Percentiles rank a stretch among this genome's conserved stretches.
Evolutionary conservation across 2,888 invertebrate species (phyloP).

Genomic region (Pocota personata): DNA sequence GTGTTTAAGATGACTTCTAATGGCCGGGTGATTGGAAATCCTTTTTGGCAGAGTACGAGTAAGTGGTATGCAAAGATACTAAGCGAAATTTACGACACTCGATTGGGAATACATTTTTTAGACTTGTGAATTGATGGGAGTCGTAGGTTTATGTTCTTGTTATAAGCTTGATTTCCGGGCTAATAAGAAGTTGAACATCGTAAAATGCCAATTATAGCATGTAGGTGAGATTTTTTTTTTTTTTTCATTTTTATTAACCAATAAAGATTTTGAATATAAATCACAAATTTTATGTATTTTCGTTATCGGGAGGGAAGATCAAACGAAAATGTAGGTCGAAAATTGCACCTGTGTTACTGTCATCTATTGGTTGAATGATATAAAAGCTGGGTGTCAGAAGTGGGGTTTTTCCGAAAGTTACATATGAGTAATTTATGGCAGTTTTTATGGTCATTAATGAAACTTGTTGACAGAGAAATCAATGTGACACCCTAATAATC

Average conservation of each 20-base stretch:
- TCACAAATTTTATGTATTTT: not conserved
- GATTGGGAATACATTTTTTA: constrained; percentile 33
- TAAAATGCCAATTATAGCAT: constrained; percentile 5
- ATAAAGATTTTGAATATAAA: not conserved
- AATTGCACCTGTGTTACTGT: not conserved
- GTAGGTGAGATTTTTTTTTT: constrained; percentile 13
- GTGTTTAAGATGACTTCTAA: constrained; percentile 63
- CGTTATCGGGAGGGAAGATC: not conserved
- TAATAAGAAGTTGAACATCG: not conserved
- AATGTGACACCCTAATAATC: too few relatives aligned
- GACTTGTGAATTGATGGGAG: constrained; percentile 12
- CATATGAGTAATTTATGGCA: not conserved
- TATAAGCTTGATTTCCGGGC: constrained; percentile 8
- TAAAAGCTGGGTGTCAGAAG: not conserved
- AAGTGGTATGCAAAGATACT: constrained; percentile 55
- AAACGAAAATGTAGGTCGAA: not conserved
- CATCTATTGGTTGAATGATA: not conserved
- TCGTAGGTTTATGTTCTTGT: constrained; percentile 15
- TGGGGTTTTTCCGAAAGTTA: not conserved
- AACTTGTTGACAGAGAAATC: not conserved
- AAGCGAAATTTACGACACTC: constrained; percentile 23
- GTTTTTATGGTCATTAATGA: not conserved
- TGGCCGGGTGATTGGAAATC: constrained; percentile 65
- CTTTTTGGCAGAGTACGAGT: constrained; percentile 58
- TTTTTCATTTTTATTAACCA: not conserved